Conservation (phyloP, 2,888 invertebrate genomes). For the Tryphoninae sp. region DNA sequence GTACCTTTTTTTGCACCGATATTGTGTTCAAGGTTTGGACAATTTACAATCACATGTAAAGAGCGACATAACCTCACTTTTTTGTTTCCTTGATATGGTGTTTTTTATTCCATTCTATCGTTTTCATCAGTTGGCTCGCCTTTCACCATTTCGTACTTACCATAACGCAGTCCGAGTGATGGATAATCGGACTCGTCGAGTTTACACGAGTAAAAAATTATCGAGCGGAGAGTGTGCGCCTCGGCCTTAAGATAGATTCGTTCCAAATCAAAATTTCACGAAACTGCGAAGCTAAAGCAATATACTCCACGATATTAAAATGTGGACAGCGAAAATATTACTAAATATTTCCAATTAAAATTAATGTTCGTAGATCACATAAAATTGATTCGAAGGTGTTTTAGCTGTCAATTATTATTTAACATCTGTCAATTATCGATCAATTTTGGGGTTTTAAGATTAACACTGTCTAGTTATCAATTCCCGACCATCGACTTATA, state of each 20-base stretch:
- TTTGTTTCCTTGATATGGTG: constrained; percentile 37
- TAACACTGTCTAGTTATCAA: no score
- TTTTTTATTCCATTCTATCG: constrained; percentile 33
- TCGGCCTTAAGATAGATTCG: constrained; percentile 47
- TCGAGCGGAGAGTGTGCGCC: constrained; percentile 8
- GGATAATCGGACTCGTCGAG: constrained; percentile 35
- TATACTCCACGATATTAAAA: neutral
- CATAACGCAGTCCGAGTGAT: neutral
- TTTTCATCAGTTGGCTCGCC: constrained; percentile 44
- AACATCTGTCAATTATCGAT: no score
- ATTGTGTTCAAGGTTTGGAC: constrained; percentile 38
- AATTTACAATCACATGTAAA: constrained; percentile 26
- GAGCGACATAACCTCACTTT: constrained; percentile 7
- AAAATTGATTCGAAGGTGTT: no score
- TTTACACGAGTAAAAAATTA: neutral
- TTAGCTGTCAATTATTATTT: no score
- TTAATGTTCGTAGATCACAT: no score
- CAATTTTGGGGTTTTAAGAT: no score
- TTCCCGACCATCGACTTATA: no score
- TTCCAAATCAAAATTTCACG: constrained; percentile 29
- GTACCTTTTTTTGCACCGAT: constrained; percentile 7
- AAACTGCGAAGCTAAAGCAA: neutral
- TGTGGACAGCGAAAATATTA: neutral
- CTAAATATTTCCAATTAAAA: neutral
- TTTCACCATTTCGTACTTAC: constrained; percentile 30